phyloP scores from a whole-genome alignment of 2,888 invertebrate species.

The Shargacucullia verbasci region DNA sequence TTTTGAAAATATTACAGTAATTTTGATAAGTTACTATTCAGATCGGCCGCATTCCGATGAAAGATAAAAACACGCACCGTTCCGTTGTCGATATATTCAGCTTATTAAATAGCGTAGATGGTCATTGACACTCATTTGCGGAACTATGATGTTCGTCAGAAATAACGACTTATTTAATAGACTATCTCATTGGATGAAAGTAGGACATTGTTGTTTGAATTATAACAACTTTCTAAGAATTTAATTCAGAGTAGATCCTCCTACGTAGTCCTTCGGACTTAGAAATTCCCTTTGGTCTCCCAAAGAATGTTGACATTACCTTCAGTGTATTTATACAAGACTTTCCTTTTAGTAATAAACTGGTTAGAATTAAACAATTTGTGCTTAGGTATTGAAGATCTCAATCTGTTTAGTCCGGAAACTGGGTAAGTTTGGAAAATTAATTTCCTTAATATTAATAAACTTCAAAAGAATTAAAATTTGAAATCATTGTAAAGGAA shows the following conservation, averaged over 20 bases:
- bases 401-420: background rate
- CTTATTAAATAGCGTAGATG: too few species aligned
- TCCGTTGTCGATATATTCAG: too few species aligned
- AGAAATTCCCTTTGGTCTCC: background rate
- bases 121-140: too few species aligned
- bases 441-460: constrained; percentile 2
- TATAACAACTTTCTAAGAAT: too few species aligned
- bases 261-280: background rate
- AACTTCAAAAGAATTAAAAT: background rate
- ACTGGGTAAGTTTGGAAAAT: background rate
- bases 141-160: too few species aligned
- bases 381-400: background rate
- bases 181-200: background rate
- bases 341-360: constrained; percentile 1
- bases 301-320: constrained; percentile 3
- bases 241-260: background rate
- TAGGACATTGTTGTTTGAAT: background rate
- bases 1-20: too few species aligned
- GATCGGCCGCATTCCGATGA: too few species aligned
- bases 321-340: background rate
- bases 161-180: background rate
- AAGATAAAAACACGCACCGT: too few species aligned
- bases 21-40: too few species aligned
- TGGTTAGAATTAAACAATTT: background rate
- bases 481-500: background rate